Percentiles rank a stretch among this genome's conserved stretches.
phyloP scores from a whole-genome alignment of 2,888 invertebrate species.

The Adela reaumurella region DNA sequence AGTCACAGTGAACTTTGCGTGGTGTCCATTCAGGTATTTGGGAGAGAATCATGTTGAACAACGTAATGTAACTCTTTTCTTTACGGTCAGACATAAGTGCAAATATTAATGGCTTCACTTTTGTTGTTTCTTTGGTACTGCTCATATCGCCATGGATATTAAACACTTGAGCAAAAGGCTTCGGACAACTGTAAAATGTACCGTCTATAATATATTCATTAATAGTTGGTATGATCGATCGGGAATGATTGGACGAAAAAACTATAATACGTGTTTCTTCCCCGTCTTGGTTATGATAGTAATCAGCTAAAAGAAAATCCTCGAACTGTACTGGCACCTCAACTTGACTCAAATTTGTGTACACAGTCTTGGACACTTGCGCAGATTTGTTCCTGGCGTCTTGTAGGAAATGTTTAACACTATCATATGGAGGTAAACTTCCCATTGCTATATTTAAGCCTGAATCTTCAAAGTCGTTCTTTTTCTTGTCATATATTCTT shows the following conservation, averaged over 20 bases:
- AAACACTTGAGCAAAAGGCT: too few relatives aligned
- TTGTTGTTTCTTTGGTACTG: too few relatives aligned
- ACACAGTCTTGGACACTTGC: constrained; percentile 2
- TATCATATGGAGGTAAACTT: constrained; percentile 1
- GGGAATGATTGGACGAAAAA: constrained; percentile 1
- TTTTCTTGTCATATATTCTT: too few relatives aligned
- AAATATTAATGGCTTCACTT: too few relatives aligned
- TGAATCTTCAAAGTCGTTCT: constrained; percentile 1
- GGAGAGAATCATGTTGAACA: too few relatives aligned
- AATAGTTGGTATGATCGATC: neutral
- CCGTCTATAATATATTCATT: constrained; percentile 1
- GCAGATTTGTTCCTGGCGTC: constrained; percentile 4
- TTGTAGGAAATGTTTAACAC: constrained; percentile 4
- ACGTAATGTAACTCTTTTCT: too few relatives aligned
- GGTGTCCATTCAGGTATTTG: too few relatives aligned
- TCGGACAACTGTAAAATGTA: constrained; percentile 3
- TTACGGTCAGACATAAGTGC: too few relatives aligned
- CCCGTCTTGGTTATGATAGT: neutral
- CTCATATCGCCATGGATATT: too few relatives aligned
- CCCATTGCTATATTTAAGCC: constrained; percentile 1
- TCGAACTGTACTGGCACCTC: constrained; percentile 7
- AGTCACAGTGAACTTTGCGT: too few relatives aligned
- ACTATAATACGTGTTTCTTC: constrained; percentile 1
- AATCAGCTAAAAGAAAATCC: constrained; percentile 6
- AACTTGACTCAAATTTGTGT: constrained; percentile 2